Conservation (phyloP, 2,113 vertebrate genomes). For the Cephalopholis sonnerati region DNA sequence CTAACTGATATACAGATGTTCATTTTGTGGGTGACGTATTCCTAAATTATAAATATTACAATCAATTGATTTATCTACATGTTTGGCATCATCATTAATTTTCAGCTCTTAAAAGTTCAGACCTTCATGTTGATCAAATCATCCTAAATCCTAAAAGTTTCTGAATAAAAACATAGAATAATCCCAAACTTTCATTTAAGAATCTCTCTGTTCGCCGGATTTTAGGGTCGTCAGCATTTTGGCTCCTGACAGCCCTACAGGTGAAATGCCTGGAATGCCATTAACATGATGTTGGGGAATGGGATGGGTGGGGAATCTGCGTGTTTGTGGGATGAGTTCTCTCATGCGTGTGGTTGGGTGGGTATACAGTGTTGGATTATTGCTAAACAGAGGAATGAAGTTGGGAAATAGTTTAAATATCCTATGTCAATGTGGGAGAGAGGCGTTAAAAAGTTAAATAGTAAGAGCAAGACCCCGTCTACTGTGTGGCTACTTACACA, state of each 20-base stretch:
- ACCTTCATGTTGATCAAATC: not conserved
- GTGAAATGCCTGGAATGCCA: slow-evolving; percentile 66
- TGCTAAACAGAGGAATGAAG: slow-evolving; percentile 13
- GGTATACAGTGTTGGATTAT: not conserved
- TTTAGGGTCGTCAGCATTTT: not conserved
- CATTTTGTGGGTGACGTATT: too few relatives aligned
- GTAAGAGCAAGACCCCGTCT: not conserved
- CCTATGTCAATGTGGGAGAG: not conserved
- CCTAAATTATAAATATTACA: too few relatives aligned
- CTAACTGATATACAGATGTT: too few relatives aligned
- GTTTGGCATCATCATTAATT: too few relatives aligned
- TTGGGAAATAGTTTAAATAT: not conserved
- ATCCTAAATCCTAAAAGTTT: not conserved
- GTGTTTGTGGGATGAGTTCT: slow-evolving; percentile 36
- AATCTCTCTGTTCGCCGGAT: not conserved
- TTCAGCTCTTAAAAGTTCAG: not conserved
- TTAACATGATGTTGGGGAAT: slow-evolving; percentile 42
- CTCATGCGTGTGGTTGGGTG: not conserved
- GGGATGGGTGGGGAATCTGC: slow-evolving; percentile 36
- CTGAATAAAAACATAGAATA: not conserved
- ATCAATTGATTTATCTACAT: too few relatives aligned
- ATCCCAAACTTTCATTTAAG: not conserved
- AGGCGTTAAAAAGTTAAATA: not conserved
- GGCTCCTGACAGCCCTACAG: slow-evolving; percentile 19
- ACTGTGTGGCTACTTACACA: not conserved